Evolutionary conservation across 2,888 invertebrate genomes (phyloP), one percentile per base, ranked within the genome.

Genomic region (Buathra laborator): DNA sequence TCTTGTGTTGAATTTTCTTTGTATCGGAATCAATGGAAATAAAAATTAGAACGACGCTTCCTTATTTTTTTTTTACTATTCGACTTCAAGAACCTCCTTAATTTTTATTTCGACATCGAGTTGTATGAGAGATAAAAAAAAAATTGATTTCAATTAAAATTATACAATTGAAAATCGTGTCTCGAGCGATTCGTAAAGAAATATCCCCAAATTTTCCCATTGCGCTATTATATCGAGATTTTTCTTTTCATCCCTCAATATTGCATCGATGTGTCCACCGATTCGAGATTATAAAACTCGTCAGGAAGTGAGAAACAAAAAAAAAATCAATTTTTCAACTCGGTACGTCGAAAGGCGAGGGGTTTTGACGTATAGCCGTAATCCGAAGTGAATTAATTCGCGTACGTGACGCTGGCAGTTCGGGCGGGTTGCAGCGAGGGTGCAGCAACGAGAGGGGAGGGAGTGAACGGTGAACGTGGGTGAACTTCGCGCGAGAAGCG

Each of bases 341-440:
- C 37, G 16, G n/a, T 37, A 71, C 53, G 53, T 71, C 53, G 19
- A 71, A 71, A 43, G 53, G 37, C 56, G 53, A 10, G 16, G 56
- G 14, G 19, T 16, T 71, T 56, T 71, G 71, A 71, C 71, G 71
- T 71, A 37, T 53, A 6, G 43, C 56, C 53, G 32, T 76, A 76
- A 66, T 76, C 75, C 66, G 75, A 66, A 66, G 64, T 37, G 66
- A 66, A 76, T 76, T 76, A 76, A 66, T 76, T 62, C 48, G n/a
- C 43, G 75, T 51, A 66, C 51, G 75, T 74, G 75, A 76, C 51
- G 32, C 51, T 66, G 75, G 75, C 66, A 71, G 75, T 76, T 37
- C 37, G 37, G 59, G 29, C 5, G 70, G 48, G 29, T 48, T 14
- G 46, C 48, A 16, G 14, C 44, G 24, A 12, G 51, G 56, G 19